Evolutionary conservation across 2,113 vertebrate species (phyloP).

Genomic region (Nerophis ophidion): DNA sequence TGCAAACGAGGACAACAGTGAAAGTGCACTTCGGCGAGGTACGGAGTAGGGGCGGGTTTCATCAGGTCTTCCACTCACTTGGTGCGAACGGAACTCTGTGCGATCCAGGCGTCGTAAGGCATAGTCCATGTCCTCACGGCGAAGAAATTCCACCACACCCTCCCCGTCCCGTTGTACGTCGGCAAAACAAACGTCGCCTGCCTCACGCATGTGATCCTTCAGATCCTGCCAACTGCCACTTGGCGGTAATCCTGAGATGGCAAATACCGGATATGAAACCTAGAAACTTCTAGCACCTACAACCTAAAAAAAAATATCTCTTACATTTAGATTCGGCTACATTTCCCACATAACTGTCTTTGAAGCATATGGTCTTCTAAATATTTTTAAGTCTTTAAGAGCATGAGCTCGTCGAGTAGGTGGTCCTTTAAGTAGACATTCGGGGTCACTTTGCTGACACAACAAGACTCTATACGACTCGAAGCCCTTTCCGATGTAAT

Average conservation of each 20-base stretch:
- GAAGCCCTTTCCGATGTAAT: too few relatives aligned
- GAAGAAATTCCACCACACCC: slow-evolving; percentile 82
- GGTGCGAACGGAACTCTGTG: slow-evolving; percentile 80
- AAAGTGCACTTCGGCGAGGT: background rate
- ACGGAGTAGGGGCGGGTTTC: background rate
- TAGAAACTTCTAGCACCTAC: background rate
- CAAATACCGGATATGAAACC: background rate
- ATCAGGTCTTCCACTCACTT: slow-evolving; percentile 61
- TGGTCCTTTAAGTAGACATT: too few relatives aligned
- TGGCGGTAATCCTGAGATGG: slow-evolving; percentile 73
- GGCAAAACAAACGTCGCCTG: slow-evolving; percentile 82
- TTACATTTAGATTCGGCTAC: too few relatives aligned
- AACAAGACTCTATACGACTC: too few relatives aligned
- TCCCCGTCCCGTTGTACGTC: slow-evolving; percentile 81
- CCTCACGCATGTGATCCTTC: slow-evolving; percentile 83
- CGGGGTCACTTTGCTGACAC: too few relatives aligned
- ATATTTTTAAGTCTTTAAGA: too few relatives aligned
- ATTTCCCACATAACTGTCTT: too few relatives aligned
- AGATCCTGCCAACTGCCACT: slow-evolving; percentile 89
- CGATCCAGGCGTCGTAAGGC: slow-evolving; percentile 78
- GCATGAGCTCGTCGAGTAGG: too few relatives aligned
- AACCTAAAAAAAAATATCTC: background rate
- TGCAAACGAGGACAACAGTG: slow-evolving; percentile 33
- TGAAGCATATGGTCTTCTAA: too few relatives aligned
- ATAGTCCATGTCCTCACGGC: slow-evolving; percentile 84